These are phyloP conservation scores for Saguinus imperator DNA, from an alignment of 2,113 vertebrate species.

Conservation along the genomic window DNA sequence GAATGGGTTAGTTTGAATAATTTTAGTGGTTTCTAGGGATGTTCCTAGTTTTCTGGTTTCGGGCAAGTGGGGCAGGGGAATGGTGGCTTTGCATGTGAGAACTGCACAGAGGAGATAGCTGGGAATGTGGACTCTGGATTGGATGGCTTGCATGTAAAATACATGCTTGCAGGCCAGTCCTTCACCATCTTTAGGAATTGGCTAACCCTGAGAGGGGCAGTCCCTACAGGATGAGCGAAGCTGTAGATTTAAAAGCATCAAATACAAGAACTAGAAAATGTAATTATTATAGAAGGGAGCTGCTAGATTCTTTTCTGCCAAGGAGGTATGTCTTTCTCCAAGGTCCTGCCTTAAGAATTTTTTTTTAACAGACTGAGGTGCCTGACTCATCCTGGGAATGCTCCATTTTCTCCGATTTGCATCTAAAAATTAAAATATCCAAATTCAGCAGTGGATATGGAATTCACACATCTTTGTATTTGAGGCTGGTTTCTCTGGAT, in stretches of 20 bases:
- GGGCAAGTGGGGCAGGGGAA: neutral
- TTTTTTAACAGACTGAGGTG: neutral
- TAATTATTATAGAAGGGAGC: neutral
- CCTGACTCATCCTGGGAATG: constrained; percentile 58
- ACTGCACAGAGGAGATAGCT: neutral
- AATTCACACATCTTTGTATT: constrained; percentile 64
- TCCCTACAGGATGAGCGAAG: neutral
- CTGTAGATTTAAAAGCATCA: neutral
- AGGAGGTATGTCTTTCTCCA: neutral
- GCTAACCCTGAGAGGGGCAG: neutral
- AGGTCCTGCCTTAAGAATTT: constrained; percentile 19
- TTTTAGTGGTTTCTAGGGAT: neutral
- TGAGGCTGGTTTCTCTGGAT: constrained; percentile 62
- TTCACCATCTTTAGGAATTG: neutral
- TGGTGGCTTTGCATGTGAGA: neutral
- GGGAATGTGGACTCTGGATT: neutral
- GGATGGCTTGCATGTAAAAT: neutral
- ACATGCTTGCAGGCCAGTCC: neutral
- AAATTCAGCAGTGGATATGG: constrained; percentile 52
- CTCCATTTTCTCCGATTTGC: constrained; percentile 60
- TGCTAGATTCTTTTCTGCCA: neutral
- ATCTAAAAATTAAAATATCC: constrained; percentile 67
- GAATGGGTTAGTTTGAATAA: neutral
- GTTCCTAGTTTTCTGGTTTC: neutral
- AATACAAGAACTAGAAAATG: neutral